Conservation (phyloP, 1,140 invertebrate genomes). For the Drosophila prosaltans region DNA sequence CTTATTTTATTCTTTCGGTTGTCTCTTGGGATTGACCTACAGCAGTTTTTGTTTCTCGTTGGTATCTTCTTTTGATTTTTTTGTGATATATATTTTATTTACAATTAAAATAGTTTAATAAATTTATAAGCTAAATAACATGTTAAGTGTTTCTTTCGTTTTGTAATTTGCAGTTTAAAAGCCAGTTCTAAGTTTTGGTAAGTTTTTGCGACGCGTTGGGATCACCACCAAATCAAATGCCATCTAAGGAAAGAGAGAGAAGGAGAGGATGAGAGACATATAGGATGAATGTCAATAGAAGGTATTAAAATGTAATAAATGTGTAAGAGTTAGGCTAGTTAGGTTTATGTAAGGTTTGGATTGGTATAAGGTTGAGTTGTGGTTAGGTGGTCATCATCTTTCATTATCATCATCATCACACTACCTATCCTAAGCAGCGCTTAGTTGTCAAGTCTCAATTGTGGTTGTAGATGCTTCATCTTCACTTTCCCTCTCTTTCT, state of each 20-base stretch:
- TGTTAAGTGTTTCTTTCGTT: neutral
- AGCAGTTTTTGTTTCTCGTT: too few species aligned
- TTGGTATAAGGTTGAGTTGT: slow-evolving; percentile 15
- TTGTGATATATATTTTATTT: slow-evolving; percentile 6
- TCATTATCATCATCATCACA: slow-evolving; percentile 29
- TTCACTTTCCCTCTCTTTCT: neutral
- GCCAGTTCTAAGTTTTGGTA: slow-evolving; percentile 46
- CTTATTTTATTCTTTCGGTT: too few species aligned
- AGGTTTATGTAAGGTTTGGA: slow-evolving; percentile 15
- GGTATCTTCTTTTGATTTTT: neutral
- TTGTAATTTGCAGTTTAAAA: slow-evolving; percentile 40
- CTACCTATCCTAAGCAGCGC: slow-evolving; percentile 77
- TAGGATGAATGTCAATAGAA: slow-evolving; percentile 29
- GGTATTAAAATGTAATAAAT: neutral
- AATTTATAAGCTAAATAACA: neutral
- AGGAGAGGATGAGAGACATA: slow-evolving; percentile 6
- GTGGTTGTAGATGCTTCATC: slow-evolving; percentile 17
- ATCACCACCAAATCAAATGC: slow-evolving; percentile 46
- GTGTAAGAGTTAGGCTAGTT: slow-evolving; percentile 15
- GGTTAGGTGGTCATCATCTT: slow-evolving; percentile 2
- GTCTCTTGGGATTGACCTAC: too few species aligned
- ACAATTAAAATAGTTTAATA: slow-evolving; percentile 5
- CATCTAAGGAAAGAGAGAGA: slow-evolving; percentile 45
- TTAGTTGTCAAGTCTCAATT: slow-evolving; percentile 69
- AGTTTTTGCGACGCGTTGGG: slow-evolving; percentile 23